Percentiles rank a stretch among this genome's conserved stretches.
Evolutionary conservation across 1,140 invertebrate species (phyloP).

Genomic region (Drosophila kikkawai): DNA sequence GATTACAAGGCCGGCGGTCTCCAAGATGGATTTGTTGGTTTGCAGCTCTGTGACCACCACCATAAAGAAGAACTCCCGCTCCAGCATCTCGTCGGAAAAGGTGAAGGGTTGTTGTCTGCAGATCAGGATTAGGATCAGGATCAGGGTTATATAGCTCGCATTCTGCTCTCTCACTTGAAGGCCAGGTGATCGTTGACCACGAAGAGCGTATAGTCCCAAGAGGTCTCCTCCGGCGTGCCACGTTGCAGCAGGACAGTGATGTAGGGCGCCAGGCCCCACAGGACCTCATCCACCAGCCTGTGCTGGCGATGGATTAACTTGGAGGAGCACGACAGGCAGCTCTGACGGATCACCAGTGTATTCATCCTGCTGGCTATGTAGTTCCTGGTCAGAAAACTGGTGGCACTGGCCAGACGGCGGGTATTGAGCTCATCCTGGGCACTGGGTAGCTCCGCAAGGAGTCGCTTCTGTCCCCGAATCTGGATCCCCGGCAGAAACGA

Average conservation of each 20-base stretch:
- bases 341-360: slow-evolving; percentile 46
- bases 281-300: slow-evolving; percentile 39
- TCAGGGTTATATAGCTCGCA: neutral
- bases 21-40: neutral
- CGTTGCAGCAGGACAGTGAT: slow-evolving; percentile 37
- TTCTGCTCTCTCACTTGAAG: slow-evolving; percentile 47
- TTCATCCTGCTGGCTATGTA: slow-evolving; percentile 59
- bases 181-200: slow-evolving; percentile 40
- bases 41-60: slow-evolving; percentile 44
- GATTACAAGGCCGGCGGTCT: slow-evolving; percentile 9
- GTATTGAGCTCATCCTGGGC: slow-evolving; percentile 19
- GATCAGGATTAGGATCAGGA: no score
- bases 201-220: slow-evolving; percentile 60
- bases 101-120: slow-evolving; percentile 15
- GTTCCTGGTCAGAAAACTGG: slow-evolving; percentile 21
- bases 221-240: slow-evolving; percentile 4
- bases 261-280: slow-evolving; percentile 20
- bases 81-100: slow-evolving; percentile 24
- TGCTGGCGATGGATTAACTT: slow-evolving; percentile 18
- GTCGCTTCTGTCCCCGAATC: neutral
- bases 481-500: neutral
- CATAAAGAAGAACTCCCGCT: slow-evolving; percentile 59
- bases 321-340: slow-evolving; percentile 29
- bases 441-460: slow-evolving; percentile 1
- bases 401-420: slow-evolving; percentile 34